phyloP scores from a whole-genome alignment of 2,113 vertebrate species.

The Percina caprodes region DNA sequence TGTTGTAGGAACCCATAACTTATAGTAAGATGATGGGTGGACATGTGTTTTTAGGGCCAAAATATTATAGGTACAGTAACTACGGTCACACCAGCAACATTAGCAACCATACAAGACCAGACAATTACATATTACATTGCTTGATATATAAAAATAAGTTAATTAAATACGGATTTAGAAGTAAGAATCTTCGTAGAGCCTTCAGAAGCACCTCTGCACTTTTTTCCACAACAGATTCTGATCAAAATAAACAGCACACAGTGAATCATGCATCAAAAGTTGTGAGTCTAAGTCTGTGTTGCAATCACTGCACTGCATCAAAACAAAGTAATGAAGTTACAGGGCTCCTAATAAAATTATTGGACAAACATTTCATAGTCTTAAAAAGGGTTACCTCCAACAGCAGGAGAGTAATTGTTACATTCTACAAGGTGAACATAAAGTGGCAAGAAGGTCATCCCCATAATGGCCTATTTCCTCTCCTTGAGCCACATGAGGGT shows the following conservation, averaged over 20 bases:
- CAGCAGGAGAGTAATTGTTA: constrained; percentile 24
- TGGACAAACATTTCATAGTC: constrained; percentile 21
- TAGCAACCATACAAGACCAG: neutral
- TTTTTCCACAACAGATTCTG: neutral
- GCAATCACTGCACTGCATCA: constrained; percentile 23
- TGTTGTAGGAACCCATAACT: neutral
- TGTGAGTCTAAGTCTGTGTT: neutral
- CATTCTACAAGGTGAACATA: constrained; percentile 46
- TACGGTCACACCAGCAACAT: neutral
- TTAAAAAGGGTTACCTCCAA: constrained; percentile 30
- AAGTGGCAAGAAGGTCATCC: constrained; percentile 31
- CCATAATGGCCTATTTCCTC: constrained; percentile 14
- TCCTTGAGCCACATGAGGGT: neutral
- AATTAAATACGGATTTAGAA: neutral
- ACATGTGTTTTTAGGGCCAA: neutral
- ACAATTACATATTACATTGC: neutral
- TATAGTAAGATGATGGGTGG: neutral
- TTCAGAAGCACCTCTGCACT: neutral
- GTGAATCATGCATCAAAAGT: constrained; percentile 1
- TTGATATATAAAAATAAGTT: neutral
- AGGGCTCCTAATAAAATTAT: neutral
- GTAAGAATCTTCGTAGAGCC: neutral
- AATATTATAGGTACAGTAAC: neutral
- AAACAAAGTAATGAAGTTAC: constrained; percentile 47
- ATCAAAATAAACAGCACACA: constrained; percentile 5